These are phyloP conservation scores for Ahaetulla prasina DNA, from an alignment of 2,113 vertebrate genomes.

Conservation along the genomic window DNA sequence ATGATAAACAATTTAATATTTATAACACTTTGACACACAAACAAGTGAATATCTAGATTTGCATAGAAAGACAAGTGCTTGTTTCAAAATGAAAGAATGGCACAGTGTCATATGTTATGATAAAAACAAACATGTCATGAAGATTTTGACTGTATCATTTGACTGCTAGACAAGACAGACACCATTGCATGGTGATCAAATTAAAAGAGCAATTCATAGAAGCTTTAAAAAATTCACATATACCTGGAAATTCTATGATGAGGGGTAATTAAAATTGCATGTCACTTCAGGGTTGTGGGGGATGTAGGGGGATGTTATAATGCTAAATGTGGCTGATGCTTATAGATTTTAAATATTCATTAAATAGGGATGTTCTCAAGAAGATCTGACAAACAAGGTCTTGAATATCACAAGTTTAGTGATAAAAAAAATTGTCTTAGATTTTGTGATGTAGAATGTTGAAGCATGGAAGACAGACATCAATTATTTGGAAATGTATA, in stretches of 20 bases:
- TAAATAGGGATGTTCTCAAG: background rate
- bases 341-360: background rate
- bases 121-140: slow-evolving; percentile 39
- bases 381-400: slow-evolving; percentile 1
- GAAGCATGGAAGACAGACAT: too few species aligned
- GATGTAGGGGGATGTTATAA: background rate
- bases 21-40: slow-evolving; percentile 58
- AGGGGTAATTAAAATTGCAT: background rate
- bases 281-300: background rate
- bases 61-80: slow-evolving; percentile 37
- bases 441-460: too few species aligned
- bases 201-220: slow-evolving; percentile 33
- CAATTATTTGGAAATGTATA: too few species aligned
- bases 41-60: slow-evolving; percentile 50
- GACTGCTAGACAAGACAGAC: slow-evolving; percentile 36
- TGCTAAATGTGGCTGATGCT: background rate
- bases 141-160: slow-evolving; percentile 44
- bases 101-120: background rate
- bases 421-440: too few species aligned
- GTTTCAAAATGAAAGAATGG: slow-evolving; percentile 52
- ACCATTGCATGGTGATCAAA: slow-evolving; percentile 18
- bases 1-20: slow-evolving; percentile 46
- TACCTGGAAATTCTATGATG: slow-evolving; percentile 45
- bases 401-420: background rate
- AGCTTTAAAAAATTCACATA: slow-evolving; percentile 34